These are phyloP conservation scores for Recurvirostra avosetta DNA, from an alignment of 2,113 vertebrate genomes.

Conservation along the genomic window DNA sequence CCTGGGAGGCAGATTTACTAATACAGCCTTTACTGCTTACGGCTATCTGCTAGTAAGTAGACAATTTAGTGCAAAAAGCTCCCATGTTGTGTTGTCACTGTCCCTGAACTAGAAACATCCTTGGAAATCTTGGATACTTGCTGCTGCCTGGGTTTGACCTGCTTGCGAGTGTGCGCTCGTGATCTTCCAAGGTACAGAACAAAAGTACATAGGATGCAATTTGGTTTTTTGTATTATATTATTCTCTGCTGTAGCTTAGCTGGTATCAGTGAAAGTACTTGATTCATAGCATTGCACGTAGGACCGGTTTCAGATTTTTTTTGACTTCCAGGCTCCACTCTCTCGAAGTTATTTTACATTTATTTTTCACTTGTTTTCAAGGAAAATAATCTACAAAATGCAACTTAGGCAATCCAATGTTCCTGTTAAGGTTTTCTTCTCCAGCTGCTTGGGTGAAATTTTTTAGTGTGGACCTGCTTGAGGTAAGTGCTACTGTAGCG, in stretches of 20 bases:
- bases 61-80: rapidly evolving
- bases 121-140: not conserved
- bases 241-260: not conserved
- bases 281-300: rapidly evolving
- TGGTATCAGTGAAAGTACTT: not conserved
- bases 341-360: rapidly evolving
- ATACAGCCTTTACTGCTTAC: rapidly evolving
- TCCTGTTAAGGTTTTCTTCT: not conserved
- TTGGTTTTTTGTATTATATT: not conserved
- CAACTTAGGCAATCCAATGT: not conserved
- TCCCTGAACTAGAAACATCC: not conserved
- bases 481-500: not conserved
- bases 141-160: not conserved
- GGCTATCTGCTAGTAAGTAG: rapidly evolving
- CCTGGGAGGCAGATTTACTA: not conserved
- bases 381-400: not conserved
- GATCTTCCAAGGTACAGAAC: not conserved
- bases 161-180: rapidly evolving
- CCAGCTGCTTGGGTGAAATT: not conserved
- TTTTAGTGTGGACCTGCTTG: not conserved
- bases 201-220: rapidly evolving
- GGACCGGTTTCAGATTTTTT: not conserved
- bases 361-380: not conserved
- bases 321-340: rapidly evolving
- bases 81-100: rapidly evolving